Evolutionary conservation across 2,113 vertebrate species (phyloP).

Genomic region (Leuciscus idus): DNA sequence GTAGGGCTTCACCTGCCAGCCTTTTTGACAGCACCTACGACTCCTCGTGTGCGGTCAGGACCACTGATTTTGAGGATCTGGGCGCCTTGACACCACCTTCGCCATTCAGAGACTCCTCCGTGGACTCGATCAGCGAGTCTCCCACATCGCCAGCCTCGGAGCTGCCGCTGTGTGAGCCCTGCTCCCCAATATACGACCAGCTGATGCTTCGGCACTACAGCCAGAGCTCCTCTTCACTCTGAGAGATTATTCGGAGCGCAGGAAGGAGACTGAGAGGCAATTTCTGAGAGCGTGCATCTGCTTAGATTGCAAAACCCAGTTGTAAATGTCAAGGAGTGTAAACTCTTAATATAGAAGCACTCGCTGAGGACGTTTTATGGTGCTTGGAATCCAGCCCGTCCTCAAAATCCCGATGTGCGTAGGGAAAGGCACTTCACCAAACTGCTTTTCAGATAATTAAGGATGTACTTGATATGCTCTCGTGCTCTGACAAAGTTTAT

Average conservation of each 20-base stretch:
- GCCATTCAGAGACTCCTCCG: slow-evolving; percentile 92
- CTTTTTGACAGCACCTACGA: slow-evolving; percentile 71
- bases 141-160: slow-evolving; percentile 87
- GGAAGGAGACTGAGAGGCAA: slow-evolving; percentile 12
- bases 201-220: slow-evolving; percentile 94
- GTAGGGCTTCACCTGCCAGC: slow-evolving; percentile 74
- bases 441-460: slow-evolving; percentile 27
- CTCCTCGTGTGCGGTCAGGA: slow-evolving; percentile 69
- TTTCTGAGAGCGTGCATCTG: slow-evolving; percentile 6
- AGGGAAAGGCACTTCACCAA: neutral
- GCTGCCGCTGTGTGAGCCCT: slow-evolving; percentile 82
- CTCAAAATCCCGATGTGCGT: slow-evolving; percentile 15
- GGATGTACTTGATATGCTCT: slow-evolving; percentile 35
- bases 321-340: slow-evolving; percentile 38
- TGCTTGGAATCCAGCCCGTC: slow-evolving; percentile 28
- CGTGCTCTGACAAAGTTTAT: slow-evolving; percentile 16
- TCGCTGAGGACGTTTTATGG: neutral
- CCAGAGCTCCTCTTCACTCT: slow-evolving; percentile 96
- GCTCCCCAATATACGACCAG: slow-evolving; percentile 88
- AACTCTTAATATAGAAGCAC: slow-evolving; percentile 30
- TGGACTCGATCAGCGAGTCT: slow-evolving; percentile 87
- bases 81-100: slow-evolving; percentile 93
- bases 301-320: slow-evolving; percentile 15
- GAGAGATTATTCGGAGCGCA: slow-evolving; percentile 11
- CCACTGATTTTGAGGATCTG: slow-evolving; percentile 83